phyloP scores from a whole-genome alignment of 2,113 vertebrate species.

The Alosa alosa region DNA sequence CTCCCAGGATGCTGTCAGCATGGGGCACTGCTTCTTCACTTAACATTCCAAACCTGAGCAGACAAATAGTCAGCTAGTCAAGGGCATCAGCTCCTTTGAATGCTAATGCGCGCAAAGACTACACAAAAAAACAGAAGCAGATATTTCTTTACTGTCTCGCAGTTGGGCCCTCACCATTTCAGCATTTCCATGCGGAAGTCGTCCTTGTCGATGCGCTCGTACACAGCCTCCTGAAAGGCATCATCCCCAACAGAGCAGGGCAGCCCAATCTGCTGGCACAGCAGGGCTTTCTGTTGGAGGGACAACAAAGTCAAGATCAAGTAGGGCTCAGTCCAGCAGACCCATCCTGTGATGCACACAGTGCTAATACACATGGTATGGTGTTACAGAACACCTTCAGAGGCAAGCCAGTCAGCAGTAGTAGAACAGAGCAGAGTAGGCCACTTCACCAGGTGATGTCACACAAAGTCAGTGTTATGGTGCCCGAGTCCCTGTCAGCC shows the following conservation, averaged over 20 bases:
- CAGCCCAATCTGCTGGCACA: conserved; percentile 81
- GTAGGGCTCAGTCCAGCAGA: background rate
- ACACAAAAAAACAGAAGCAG: too few species aligned
- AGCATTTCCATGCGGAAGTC: conserved; percentile 78
- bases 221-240: conserved; percentile 77
- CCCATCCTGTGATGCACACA: background rate
- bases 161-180: conserved; percentile 73
- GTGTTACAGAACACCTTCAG: too few species aligned
- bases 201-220: conserved; percentile 72
- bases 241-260: conserved; percentile 61
- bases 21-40: conserved; percentile 80
- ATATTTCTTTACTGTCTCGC: background rate
- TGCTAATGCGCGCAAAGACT: too few species aligned
- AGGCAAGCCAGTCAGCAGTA: background rate
- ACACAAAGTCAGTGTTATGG: too few species aligned
- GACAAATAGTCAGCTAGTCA: background rate
- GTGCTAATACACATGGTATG: too few species aligned
- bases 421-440: background rate
- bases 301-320: background rate
- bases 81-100: background rate
- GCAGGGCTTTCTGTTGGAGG: conserved; percentile 79
- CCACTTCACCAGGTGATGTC: background rate
- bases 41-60: conserved; percentile 85
- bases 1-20: conserved; percentile 79
- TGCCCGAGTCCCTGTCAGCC: too few species aligned